These are phyloP conservation scores for Fulica atra DNA, from an alignment of 2,113 vertebrate genomes.

Conservation along the genomic window DNA sequence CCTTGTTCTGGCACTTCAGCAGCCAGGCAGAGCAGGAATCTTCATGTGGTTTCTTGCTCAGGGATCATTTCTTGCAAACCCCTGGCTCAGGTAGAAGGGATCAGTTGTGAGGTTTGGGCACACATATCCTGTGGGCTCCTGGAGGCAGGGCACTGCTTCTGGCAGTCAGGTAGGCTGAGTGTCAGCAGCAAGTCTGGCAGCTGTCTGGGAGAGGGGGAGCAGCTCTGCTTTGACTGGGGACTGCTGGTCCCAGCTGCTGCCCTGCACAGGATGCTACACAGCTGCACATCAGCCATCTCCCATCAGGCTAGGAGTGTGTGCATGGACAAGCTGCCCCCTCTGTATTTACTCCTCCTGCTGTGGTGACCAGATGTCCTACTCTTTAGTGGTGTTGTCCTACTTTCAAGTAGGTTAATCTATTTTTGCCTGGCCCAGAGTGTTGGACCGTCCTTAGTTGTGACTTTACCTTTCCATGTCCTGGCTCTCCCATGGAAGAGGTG, in stretches of 20 bases:
- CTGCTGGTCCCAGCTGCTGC: not conserved
- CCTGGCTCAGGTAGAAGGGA: not conserved
- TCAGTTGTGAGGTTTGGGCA: not conserved
- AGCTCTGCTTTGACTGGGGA: not conserved
- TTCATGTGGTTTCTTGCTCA: not conserved
- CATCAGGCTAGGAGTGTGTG: not conserved
- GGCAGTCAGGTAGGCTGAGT: not conserved
- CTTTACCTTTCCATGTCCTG: not conserved
- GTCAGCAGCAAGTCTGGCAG: not conserved
- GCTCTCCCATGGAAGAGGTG: not conserved
- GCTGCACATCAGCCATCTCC: not conserved
- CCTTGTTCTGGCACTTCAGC: not conserved
- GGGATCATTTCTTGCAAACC: not conserved
- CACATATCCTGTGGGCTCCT: not conserved
- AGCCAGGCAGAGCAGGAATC: not conserved
- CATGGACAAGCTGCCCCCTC: not conserved
- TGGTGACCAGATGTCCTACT: constrained; percentile 46
- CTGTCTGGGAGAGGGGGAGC: not conserved
- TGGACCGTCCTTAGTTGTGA: constrained; percentile 41
- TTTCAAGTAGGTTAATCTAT: constrained; percentile 68
- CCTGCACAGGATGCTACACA: not conserved
- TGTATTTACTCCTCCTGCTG: not conserved
- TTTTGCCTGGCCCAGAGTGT: constrained; percentile 42
- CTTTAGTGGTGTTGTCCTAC: constrained; percentile 2
- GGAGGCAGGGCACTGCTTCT: not conserved